Evolutionary conservation across 2,888 invertebrate species (phyloP).

Genomic region (Elmis aenea): DNA sequence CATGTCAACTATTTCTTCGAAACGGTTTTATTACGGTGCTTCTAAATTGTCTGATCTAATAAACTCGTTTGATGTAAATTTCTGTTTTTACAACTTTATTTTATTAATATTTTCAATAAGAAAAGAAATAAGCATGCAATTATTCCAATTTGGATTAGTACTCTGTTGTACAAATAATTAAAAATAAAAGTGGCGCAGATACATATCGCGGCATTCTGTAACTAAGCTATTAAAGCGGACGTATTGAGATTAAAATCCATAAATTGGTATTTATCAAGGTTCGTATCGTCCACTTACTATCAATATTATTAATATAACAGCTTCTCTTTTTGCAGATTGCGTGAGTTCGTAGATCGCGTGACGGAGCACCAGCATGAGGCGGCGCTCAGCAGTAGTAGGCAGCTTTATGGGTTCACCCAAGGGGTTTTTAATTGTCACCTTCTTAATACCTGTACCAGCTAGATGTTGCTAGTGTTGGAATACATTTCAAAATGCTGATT

Average conservation of each 20-base stretch:
- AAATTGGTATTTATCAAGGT: slow-evolving; percentile 24
- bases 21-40: no score
- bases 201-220: slow-evolving; percentile 7
- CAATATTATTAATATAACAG: slow-evolving; percentile 14
- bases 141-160: no score
- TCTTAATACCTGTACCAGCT: slow-evolving; percentile 7
- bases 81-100: no score
- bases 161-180: no score
- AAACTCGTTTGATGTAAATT: no score
- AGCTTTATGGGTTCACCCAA: slow-evolving; percentile 20
- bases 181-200: slow-evolving; percentile 3
- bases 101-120: no score
- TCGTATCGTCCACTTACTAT: slow-evolving; percentile 21
- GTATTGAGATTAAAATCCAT: slow-evolving; percentile 25
- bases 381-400: slow-evolving; percentile 12
- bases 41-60: no score
- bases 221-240: slow-evolving; percentile 11
- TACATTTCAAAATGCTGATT: slow-evolving; percentile 14
- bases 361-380: slow-evolving; percentile 7
- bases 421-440: slow-evolving; percentile 25
- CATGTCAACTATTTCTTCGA: no score
- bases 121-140: no score
- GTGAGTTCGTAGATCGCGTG: slow-evolving; percentile 10
- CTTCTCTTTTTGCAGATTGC: slow-evolving; percentile 14
- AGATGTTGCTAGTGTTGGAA: slow-evolving; percentile 12